Base-by-base conservation (phyloP, 2,113 vertebrate genomes). In the Labrus mixtus region DNA sequence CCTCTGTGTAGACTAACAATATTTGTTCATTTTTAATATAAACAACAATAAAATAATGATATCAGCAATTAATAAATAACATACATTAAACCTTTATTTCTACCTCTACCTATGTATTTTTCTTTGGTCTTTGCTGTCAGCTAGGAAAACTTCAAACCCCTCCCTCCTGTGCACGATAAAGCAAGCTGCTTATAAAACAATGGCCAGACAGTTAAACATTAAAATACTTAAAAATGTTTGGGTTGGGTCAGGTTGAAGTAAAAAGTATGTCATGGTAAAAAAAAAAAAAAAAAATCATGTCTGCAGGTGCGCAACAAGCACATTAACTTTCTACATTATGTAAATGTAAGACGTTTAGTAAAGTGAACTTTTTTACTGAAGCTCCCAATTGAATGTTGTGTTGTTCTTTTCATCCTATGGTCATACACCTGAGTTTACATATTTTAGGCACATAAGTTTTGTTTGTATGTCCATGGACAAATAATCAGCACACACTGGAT, bases 61-160 rank as follows among this genome's bases (percentile, higher is more conserved):
- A 41, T 41, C 39, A 63, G 37, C 60, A 69, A 77, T 70, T 81
- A 76, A 72, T 45, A 57, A 69, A 83, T 74, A 68, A 70, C 60
- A 68, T 63, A 79, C 69, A 81, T 82, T 69, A 73, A 82, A 75
- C 22, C 25, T 64, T 74, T 45, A 70, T 84, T 60, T 76, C 59
- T 73, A 10, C 66, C 5, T 33, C 50, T 90, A 90, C 88, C 6
- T 33, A 33, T 33, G 4, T 63, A 90, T 87, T 90, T 82, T 86
- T 58, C 73, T 79, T 86, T 78, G 78, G 29, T 33, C 29, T 87
- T 87, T 90, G 84, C 81, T 79, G 58, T 82, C 85, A 78, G 65
- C 0, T 17, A 67, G 59, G 43, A 48, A 65, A 72, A 36, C 60
- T 10, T 64, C 37, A 22, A 55, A 62, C 48, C 53, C 65, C 41